A percentile compares a stretch with the other conserved stretches of the same genome.
Evolutionary conservation across 2,113 vertebrate genomes (phyloP).

Genomic region (Jaculus jaculus): DNA sequence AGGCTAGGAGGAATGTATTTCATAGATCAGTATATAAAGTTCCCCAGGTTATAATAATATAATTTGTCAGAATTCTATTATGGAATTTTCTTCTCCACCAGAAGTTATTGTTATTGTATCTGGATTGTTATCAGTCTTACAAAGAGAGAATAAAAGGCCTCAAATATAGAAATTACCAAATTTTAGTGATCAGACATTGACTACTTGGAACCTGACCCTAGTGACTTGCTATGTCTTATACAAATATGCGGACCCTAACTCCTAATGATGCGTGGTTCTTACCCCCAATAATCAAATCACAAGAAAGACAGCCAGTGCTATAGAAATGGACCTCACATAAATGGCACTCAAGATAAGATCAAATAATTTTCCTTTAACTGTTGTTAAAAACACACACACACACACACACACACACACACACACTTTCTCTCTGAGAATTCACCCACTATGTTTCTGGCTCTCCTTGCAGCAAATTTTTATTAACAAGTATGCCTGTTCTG

Average conservation of each 20-base stretch:
- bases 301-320: background rate
- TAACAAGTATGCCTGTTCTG: background rate
- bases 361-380: background rate
- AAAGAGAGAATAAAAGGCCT: background rate
- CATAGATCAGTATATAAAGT: background rate
- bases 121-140: background rate
- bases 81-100: background rate
- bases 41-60: background rate
- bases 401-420: too few species aligned
- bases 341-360: background rate
- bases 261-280: background rate
- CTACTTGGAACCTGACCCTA: background rate
- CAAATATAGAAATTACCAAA: background rate
- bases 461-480: background rate
- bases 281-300: background rate
- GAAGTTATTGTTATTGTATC: background rate
- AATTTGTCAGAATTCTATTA: background rate
- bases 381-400: background rate
- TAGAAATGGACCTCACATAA: background rate
- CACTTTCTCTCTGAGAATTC: background rate
- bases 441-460: background rate
- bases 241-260: too few species aligned
- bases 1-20: background rate
- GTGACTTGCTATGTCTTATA: background rate
- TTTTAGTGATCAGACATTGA: background rate